Conservation (phyloP, 2,113 vertebrate genomes). For the Albula goreensis region DNA sequence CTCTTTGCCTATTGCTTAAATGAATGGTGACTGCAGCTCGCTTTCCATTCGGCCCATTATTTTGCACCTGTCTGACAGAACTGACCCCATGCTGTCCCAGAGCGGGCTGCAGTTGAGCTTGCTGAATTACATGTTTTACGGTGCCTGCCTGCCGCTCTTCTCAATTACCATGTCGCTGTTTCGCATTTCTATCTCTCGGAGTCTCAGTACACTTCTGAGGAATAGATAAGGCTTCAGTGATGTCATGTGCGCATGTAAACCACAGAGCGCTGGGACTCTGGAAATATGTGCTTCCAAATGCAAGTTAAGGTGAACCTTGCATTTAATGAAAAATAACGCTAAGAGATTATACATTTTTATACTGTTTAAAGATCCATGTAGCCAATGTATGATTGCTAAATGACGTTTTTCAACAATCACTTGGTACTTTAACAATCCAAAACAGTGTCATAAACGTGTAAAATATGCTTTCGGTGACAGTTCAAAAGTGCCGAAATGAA, state of each 20-base stretch:
- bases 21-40: too few relatives aligned
- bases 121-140: conserved; percentile 9
- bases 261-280: background rate
- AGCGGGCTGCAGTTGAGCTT: background rate
- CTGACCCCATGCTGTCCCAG: conserved; percentile 10
- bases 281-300: background rate
- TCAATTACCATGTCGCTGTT: background rate
- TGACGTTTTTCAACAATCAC: too few relatives aligned
- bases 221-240: background rate
- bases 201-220: background rate
- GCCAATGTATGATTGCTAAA: too few relatives aligned
- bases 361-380: too few relatives aligned
- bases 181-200: background rate
- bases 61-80: conserved; percentile 15
- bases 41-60: background rate
- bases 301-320: background rate
- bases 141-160: background rate
- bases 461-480: too few relatives aligned
- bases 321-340: too few relatives aligned
- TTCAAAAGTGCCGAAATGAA: background rate
- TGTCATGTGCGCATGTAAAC: background rate
- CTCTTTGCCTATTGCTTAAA: background rate
- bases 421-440: too few relatives aligned
- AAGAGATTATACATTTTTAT: too few relatives aligned
- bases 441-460: too few relatives aligned